Conservation (phyloP, 2,113 vertebrate species). For the Kryptolebias marmoratus region DNA sequence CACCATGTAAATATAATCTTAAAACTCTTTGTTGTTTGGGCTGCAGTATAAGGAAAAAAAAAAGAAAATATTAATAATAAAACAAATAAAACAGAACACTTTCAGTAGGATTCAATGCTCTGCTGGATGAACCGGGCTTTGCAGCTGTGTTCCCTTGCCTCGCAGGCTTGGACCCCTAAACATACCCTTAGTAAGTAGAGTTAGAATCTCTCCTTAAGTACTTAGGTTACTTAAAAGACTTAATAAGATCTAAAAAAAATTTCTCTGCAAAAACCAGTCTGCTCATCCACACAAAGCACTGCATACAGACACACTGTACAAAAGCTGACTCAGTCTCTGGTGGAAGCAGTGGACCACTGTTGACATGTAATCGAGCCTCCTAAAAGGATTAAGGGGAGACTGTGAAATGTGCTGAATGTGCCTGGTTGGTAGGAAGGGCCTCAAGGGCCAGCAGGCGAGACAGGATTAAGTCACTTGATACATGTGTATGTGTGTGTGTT, state of each 20-base stretch:
- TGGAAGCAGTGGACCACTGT: slow-evolving; percentile 52
- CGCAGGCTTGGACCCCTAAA: too few relatives aligned
- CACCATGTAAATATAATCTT: too few relatives aligned
- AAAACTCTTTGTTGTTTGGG: too few relatives aligned
- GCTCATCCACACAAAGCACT: background rate
- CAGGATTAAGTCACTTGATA: slow-evolving; percentile 58
- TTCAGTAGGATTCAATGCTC: too few relatives aligned
- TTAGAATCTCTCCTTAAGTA: background rate
- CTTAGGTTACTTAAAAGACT: slow-evolving; percentile 12
- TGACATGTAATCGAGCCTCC: slow-evolving; percentile 68
- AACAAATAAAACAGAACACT: too few relatives aligned
- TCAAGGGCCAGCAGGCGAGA: slow-evolving; percentile 54
- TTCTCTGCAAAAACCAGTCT: slow-evolving; percentile 7
- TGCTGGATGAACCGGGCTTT: too few relatives aligned
- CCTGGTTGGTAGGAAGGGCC: slow-evolving; percentile 56
- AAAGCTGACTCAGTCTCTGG: slow-evolving; percentile 19
- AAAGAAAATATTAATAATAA: too few relatives aligned
- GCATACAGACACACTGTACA: slow-evolving; percentile 7
- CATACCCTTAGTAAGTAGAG: too few relatives aligned
- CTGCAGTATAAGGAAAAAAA: too few relatives aligned
- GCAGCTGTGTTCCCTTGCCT: too few relatives aligned
- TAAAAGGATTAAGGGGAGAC: slow-evolving; percentile 74
- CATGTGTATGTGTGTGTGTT: background rate
- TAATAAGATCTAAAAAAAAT: slow-evolving; percentile 39
- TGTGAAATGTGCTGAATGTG: slow-evolving; percentile 74